These are phyloP conservation scores for Yasuhikotakia modesta DNA, from an alignment of 2,797 vertebrate species.

Conservation along the genomic window DNA sequence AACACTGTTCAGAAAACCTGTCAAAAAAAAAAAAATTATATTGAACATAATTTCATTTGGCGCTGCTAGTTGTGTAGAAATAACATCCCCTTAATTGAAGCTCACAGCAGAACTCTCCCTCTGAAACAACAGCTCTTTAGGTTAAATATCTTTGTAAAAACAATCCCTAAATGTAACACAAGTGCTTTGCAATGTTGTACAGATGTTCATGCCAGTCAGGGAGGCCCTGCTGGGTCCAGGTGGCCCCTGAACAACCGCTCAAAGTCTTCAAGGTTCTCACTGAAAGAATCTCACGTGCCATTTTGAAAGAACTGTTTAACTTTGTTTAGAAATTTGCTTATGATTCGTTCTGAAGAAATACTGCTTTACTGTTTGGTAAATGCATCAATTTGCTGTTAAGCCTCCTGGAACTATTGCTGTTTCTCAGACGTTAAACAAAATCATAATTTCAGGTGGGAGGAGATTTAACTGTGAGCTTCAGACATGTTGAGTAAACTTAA, in stretches of 20 bases:
- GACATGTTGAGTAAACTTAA: conserved; percentile 62
- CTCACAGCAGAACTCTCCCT: background rate
- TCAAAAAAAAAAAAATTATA: background rate
- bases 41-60: background rate
- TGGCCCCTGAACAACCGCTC: conserved; percentile 7
- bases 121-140: background rate
- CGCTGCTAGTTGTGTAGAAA: background rate
- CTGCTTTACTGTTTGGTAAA: background rate
- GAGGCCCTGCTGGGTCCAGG: conserved; percentile 19
- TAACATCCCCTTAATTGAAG: background rate
- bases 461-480: conserved; percentile 61
- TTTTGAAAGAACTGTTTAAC: background rate
- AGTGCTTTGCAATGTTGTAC: conserved; percentile 17
- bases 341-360: background rate
- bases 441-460: background rate
- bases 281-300: conserved; percentile 13
- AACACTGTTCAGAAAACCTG: background rate
- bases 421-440: background rate
- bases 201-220: conserved; percentile 43
- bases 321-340: background rate
- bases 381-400: background rate
- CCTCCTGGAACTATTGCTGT: background rate
- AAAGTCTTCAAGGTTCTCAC: background rate
- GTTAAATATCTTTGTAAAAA: conserved; percentile 1
- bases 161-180: conserved; percentile 1